Conservation (phyloP, 2,113 vertebrate species). For the Mugil cephalus region DNA sequence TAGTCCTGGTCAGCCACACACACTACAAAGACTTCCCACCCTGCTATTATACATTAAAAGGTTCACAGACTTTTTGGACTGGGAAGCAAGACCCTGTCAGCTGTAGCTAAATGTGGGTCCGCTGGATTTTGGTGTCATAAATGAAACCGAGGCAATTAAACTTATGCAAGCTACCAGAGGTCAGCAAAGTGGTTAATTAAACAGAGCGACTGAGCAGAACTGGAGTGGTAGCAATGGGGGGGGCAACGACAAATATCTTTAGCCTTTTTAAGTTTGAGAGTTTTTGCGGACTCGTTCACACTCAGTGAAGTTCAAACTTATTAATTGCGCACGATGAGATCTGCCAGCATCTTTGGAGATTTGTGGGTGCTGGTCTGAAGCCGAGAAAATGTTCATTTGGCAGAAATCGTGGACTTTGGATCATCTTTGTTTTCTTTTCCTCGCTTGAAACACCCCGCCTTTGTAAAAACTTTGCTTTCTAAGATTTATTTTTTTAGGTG, state of each 20-base stretch:
- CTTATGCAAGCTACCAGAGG: constrained; percentile 17
- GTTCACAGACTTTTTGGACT: background rate
- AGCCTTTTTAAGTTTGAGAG: constrained; percentile 2
- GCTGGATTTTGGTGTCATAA: constrained; percentile 16
- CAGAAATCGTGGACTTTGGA: background rate
- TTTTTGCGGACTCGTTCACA: constrained; percentile 13
- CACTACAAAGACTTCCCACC: constrained; percentile 1
- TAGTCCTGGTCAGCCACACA: background rate
- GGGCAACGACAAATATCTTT: background rate
- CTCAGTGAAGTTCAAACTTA: constrained; percentile 33
- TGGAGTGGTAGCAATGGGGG: constrained; percentile 23
- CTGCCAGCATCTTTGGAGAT: constrained; percentile 8
- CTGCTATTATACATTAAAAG: constrained; percentile 15
- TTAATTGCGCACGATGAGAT: constrained; percentile 15
- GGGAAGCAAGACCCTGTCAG: background rate
- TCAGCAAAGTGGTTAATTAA: constrained; percentile 59
- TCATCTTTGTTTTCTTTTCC: constrained; percentile 10
- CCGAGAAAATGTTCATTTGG: constrained; percentile 1
- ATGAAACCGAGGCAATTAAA: constrained; percentile 46
- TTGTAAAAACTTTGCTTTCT: constrained; percentile 15
- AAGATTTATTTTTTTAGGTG: background rate
- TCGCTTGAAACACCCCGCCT: background rate
- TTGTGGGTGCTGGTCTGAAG: constrained; percentile 6
- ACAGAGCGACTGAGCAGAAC: constrained; percentile 57
- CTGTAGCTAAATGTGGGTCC: background rate